Conservation (phyloP, 2,797 vertebrate genomes). For the Apogon hyalosoma region DNA sequence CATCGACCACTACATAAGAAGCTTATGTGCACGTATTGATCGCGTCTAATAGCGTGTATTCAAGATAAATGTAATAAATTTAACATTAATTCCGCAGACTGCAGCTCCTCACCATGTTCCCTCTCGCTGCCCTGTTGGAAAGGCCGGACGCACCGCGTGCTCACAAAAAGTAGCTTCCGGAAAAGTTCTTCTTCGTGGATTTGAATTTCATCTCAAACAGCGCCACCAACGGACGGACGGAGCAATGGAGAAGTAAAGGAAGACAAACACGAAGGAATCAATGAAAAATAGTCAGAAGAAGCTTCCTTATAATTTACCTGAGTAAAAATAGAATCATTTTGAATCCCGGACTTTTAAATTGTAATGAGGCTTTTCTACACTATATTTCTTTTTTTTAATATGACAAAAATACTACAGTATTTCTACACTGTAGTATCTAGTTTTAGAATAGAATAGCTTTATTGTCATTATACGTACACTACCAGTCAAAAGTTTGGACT, state of each 20-base stretch:
- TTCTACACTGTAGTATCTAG: too few relatives aligned
- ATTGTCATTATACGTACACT: too few relatives aligned
- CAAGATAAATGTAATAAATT: accelerated
- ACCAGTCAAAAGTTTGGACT: too few relatives aligned
- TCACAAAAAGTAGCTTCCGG: conserved; percentile 70
- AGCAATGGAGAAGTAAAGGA: not conserved
- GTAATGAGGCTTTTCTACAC: too few relatives aligned
- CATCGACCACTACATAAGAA: accelerated
- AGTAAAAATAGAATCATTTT: too few relatives aligned
- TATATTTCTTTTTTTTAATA: too few relatives aligned
- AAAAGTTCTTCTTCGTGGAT: conserved; percentile 52
- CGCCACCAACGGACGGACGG: conserved; percentile 1
- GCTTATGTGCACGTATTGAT: conserved; percentile 1
- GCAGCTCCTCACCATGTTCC: conserved; percentile 70
- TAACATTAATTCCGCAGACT: accelerated
- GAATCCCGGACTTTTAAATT: too few relatives aligned
- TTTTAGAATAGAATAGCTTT: too few relatives aligned
- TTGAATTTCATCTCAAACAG: not conserved
- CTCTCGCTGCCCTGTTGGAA: conserved; percentile 72
- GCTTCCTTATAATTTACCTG: too few relatives aligned
- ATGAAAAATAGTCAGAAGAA: too few relatives aligned
- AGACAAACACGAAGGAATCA: not conserved
- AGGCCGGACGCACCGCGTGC: conserved; percentile 81
- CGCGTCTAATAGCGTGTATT: accelerated
- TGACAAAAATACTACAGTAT: too few relatives aligned